Percentiles rank a stretch among this genome's conserved stretches.
These are phyloP conservation scores for Heptranchias perlo DNA, from an alignment of 2,113 vertebrate species.

Conservation along the genomic window DNA sequence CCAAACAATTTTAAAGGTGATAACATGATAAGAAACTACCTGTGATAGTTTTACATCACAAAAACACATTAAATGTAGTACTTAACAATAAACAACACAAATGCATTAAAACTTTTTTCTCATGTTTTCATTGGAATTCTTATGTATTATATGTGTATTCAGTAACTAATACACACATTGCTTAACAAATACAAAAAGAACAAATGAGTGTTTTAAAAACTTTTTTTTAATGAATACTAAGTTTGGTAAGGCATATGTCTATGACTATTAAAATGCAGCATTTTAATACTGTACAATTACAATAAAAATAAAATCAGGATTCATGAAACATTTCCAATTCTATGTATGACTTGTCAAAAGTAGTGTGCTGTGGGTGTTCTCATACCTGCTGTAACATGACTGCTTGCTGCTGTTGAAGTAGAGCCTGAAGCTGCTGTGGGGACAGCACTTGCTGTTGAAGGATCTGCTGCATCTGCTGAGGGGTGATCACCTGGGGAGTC, in stretches of 20 bases:
- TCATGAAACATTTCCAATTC: not conserved
- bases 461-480: slow-evolving; percentile 98
- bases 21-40: slow-evolving; percentile 2
- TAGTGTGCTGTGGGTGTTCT: slow-evolving; percentile 54
- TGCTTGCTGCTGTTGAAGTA: slow-evolving; percentile 96
- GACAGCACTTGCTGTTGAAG: slow-evolving; percentile 98
- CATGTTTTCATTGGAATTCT: not conserved
- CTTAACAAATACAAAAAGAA: not conserved
- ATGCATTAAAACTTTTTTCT: not conserved
- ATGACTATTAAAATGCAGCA: not conserved
- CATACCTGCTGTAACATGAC: slow-evolving; percentile 98
- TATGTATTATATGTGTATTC: not conserved
- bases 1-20: not conserved
- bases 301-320: not conserved
- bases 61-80: not conserved
- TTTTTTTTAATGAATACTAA: not conserved
- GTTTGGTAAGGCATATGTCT: not conserved
- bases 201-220: not conserved
- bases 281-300: not conserved
- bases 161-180: not conserved
- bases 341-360: slow-evolving; percentile 57
- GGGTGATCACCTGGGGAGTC: slow-evolving; percentile 98
- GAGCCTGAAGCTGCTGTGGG: slow-evolving; percentile 95
- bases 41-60: not conserved
- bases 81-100: not conserved